phyloP scores from a whole-genome alignment of 2,797 vertebrate genomes.

The Chaetodon trifasciatus region DNA sequence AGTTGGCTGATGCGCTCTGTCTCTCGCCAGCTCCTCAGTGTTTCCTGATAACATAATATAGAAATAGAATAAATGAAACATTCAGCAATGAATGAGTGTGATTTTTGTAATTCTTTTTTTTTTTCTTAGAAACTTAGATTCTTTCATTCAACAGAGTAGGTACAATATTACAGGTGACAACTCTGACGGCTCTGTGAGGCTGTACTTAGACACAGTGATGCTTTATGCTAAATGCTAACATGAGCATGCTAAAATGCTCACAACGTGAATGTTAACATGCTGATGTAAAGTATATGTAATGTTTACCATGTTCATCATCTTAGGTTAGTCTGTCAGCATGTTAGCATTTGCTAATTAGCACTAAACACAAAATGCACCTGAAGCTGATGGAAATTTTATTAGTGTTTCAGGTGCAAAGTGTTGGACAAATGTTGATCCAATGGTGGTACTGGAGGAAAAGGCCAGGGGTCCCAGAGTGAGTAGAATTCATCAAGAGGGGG shows the following conservation, averaged over 20 bases:
- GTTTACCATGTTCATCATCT: not conserved
- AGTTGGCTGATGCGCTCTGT: slow-evolving; percentile 64
- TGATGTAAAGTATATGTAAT: not conserved
- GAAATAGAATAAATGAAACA: not conserved
- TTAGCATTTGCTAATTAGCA: not conserved
- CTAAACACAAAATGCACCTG: not conserved
- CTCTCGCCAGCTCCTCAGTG: slow-evolving; percentile 71
- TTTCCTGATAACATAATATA: slow-evolving; percentile 67
- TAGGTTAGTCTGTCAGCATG: not conserved
- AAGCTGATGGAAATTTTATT: not conserved
- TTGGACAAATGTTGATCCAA: not conserved
- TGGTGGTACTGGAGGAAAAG: no score
- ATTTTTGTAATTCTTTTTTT: no score
- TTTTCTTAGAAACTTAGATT: no score
- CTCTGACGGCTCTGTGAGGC: not conserved
- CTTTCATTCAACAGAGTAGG: not conserved
- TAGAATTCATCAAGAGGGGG: not conserved
- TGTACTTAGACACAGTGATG: not conserved
- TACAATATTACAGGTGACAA: not conserved
- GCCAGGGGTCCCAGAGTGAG: no score
- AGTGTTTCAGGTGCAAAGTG: not conserved
- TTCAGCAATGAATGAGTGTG: not conserved
- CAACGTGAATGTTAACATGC: not conserved
- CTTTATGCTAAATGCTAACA: slow-evolving; percentile 6
- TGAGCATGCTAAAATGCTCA: not conserved